Evolutionary conservation across 1,140 invertebrate species (phyloP).

Genomic region (Brachionus rubens): DNA sequence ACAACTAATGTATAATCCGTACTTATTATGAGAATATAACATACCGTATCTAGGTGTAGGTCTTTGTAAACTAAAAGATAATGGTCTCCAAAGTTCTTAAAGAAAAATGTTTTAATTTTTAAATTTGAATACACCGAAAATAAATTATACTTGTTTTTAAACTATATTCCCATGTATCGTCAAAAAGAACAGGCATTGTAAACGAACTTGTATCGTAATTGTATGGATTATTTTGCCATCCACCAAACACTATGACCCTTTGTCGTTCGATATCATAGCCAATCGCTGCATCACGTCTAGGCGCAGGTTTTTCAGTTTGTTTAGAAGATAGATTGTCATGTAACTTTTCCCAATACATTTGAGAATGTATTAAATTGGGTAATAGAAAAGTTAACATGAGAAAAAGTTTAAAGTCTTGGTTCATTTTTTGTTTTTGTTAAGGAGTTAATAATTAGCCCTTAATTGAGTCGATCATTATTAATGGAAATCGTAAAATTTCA

Average conservation of each 20-base stretch:
- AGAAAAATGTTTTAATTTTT: no score
- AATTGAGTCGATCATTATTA: no score
- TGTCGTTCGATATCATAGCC: conserved; percentile 15
- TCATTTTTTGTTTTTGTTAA: background rate
- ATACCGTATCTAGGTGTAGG: conserved; percentile 27
- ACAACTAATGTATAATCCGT: conserved; percentile 15
- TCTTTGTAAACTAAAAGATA: background rate
- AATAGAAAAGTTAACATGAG: background rate
- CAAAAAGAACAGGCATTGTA: conserved; percentile 28
- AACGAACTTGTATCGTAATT: background rate
- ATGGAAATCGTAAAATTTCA: no score
- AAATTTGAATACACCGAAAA: no score
- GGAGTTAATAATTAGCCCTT: no score
- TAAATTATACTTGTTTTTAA: conserved; percentile 33
- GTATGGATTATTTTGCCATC: background rate
- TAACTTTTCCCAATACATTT: conserved; percentile 44
- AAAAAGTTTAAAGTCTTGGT: background rate
- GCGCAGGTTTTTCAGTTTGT: background rate
- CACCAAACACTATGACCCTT: conserved; percentile 7
- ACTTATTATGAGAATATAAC: conserved; percentile 31
- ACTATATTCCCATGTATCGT: conserved; percentile 44
- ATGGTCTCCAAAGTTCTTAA: conserved; percentile 18
- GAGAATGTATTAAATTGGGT: background rate
- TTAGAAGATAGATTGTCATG: conserved; percentile 27
- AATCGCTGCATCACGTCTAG: conserved; percentile 35